phyloP scores from a whole-genome alignment of 1,140 invertebrate species.

The Aphidius gifuensis region DNA sequence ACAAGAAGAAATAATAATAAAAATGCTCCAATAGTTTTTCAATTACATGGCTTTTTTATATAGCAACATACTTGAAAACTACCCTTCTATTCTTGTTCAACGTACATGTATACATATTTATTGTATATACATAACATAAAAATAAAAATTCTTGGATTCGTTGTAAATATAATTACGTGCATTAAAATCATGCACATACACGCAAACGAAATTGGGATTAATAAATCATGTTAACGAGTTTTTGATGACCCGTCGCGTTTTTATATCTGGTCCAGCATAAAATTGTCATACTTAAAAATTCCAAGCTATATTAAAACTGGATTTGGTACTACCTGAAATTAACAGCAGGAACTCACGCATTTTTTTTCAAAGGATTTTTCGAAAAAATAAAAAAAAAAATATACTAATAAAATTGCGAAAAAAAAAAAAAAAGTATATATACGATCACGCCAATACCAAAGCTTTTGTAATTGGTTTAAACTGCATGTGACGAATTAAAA shows the following conservation, averaged over 20 bases:
- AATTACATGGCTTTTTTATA: no score
- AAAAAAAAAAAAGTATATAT: no score
- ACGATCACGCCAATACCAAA: neutral
- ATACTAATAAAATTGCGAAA: neutral
- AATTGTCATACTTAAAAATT: conserved; percentile 34
- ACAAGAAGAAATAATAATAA: no score
- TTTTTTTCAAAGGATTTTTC: neutral
- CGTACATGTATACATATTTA: no score
- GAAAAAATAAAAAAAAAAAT: neutral
- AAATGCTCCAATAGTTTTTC: no score
- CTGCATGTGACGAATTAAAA: no score
- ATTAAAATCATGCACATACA: conserved; percentile 26
- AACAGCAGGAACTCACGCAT: conserved; percentile 13
- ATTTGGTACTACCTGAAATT: conserved; percentile 12
- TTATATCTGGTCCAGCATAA: conserved; percentile 29
- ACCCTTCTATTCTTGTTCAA: no score
- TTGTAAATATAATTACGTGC: conserved; percentile 20
- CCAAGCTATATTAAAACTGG: conserved; percentile 14
- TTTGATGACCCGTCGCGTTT: conserved; percentile 41
- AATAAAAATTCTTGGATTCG: neutral
- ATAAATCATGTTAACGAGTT: conserved; percentile 50
- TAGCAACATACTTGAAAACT: no score
- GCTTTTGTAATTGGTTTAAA: no score
- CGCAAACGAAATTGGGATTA: conserved; percentile 31
- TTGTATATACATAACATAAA: no score